Evolutionary conservation across 2,797 vertebrate species (phyloP).

Genomic region (Characodon lateralis): DNA sequence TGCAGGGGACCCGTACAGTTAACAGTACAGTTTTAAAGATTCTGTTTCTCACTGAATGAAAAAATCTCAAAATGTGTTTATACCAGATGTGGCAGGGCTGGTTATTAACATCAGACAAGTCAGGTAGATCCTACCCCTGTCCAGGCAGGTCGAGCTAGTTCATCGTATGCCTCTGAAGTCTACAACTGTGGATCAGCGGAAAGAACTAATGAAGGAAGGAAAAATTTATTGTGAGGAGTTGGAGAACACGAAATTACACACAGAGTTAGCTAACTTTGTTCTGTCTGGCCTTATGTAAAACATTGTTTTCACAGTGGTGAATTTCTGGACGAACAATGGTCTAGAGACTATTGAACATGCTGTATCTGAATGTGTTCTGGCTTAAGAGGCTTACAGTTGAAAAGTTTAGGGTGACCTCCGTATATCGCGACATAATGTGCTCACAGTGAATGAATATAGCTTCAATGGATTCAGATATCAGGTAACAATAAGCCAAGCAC

Average conservation of each 20-base stretch:
- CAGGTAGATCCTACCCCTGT: constrained; percentile 43
- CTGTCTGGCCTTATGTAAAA: constrained; percentile 77
- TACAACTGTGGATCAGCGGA: constrained; percentile 41
- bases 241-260: constrained; percentile 73
- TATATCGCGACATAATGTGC: constrained; percentile 76
- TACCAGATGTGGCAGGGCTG: constrained; percentile 16
- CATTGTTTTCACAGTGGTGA: constrained; percentile 79
- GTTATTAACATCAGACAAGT: constrained; percentile 21
- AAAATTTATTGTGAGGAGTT: constrained; percentile 73
- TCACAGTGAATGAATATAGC: constrained; percentile 59
- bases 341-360: constrained; percentile 79
- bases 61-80: constrained; percentile 15
- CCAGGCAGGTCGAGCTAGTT: constrained; percentile 50
- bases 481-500: constrained; percentile 60
- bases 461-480: constrained; percentile 69
- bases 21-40: constrained; percentile 7
- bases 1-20: constrained; percentile 28
- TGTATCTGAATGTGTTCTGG: constrained; percentile 79
- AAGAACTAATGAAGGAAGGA: constrained; percentile 63
- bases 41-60: constrained; percentile 3
- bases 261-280: constrained; percentile 73
- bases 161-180: constrained; percentile 55
- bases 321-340: constrained; percentile 78
- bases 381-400: constrained; percentile 83
- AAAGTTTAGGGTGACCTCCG: constrained; percentile 82